A percentile compares a stretch with the other conserved stretches of the same genome.
These are phyloP conservation scores for Venturia canescens DNA, from an alignment of 1,140 invertebrate species.

Conservation along the genomic window DNA sequence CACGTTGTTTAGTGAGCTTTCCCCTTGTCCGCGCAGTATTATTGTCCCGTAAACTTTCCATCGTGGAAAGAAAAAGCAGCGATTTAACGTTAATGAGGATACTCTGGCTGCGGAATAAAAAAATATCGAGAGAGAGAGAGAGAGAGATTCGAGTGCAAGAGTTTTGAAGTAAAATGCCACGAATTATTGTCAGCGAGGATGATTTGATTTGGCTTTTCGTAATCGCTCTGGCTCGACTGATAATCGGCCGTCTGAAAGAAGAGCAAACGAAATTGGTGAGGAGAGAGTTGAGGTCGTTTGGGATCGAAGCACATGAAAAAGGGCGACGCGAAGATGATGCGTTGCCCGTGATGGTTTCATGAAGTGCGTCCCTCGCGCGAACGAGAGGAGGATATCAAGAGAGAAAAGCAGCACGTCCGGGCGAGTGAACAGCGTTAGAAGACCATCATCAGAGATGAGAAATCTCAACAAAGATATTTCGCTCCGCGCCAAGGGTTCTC, in stretches of 20 bases:
- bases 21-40: conserved; percentile 9
- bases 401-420: conserved; percentile 15
- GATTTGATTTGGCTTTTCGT: too few species aligned
- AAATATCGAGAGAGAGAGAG: too few species aligned
- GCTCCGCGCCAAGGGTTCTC: not conserved
- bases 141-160: too few species aligned
- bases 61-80: not conserved
- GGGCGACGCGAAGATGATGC: conserved; percentile 8
- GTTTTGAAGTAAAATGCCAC: too few species aligned
- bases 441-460: conserved; percentile 39
- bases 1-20: conserved; percentile 62
- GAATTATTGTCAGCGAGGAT: too few species aligned
- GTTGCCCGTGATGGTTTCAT: conserved; percentile 9
- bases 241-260: not conserved
- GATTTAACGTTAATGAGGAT: not conserved
- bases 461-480: conserved; percentile 41
- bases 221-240: too few species aligned
- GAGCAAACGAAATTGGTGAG: not conserved
- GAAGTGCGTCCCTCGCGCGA: conserved; percentile 23
- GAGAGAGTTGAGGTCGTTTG: not conserved
- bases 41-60: conserved; percentile 22
- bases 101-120: not conserved
- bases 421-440: conserved; percentile 8
- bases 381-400: conserved; percentile 8
- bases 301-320: not conserved